Evolutionary conservation across 2,797 vertebrate species (phyloP), one percentile per base, ranked within the genome.

Genomic region (Triplophysa bombifrons): DNA sequence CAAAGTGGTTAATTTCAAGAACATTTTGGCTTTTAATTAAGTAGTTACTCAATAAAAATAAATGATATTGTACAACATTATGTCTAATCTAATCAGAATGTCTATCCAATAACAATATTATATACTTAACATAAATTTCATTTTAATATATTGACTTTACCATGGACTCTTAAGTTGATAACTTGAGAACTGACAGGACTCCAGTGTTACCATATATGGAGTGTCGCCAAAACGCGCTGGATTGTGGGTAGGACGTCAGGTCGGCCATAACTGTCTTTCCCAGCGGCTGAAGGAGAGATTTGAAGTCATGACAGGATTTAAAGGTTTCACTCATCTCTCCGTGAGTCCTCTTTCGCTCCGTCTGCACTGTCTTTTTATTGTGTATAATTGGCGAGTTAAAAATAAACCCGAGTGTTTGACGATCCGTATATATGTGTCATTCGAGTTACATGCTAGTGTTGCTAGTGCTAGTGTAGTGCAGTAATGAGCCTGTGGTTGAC

Each of bases 241-340:
- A 83, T 89, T 89, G 78, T 91, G 92, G 92, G 90, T 87, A 82
- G 53, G 12, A 88, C 74, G 81, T 84, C 70, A 78, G 61, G 4
- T 44, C 76, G 30, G 87, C 89, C 86, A 91, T 91, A 84, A 44
- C 76, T 83, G 86, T 84, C 77, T 83, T 81, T 85, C 75, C 16
- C 65, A 16, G 84, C 85, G 82, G 85, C 63, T 70, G 75, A 85
- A 85, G 84, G 72, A 77, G 80, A 84, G 72, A 80, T 11, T 22
- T 2, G 58, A 72, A 90, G 87, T 76, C 88, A 94, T 94, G 93
- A 91, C 86, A 83, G 90, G 89, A 85, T 88, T 93, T 78, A 86
- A 86, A 30, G 82, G 88, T 72, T 76, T 94, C 1, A 87, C 85
- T 81, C 78, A 78, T 41, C 69, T 94, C 74, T 87, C 92, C 11